phyloP scores from a whole-genome alignment of 37 sponge, comb jelly and placozoan genomes.

The Haliclona indistincta region DNA sequence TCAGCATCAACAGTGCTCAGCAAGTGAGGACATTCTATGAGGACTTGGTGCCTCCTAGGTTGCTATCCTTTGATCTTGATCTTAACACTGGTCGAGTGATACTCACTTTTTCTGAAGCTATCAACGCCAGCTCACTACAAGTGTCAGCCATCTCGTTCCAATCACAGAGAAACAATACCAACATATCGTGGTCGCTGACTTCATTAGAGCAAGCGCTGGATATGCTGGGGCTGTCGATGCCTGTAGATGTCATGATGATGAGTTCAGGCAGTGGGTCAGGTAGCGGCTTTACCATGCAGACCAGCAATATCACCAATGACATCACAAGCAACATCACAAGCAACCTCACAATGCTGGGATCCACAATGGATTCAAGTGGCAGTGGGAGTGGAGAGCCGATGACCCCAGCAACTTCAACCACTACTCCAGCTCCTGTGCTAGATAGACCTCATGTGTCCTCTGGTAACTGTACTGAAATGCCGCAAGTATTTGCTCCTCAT shows the following conservation, averaged over 20 bases:
- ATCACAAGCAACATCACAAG: not conserved
- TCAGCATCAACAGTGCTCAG: constrained; percentile 36
- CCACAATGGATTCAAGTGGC: not conserved
- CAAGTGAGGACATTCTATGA: constrained; percentile 35
- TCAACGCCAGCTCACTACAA: constrained; percentile 73
- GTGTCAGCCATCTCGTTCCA: constrained; percentile 53
- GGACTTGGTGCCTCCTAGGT: constrained; percentile 55
- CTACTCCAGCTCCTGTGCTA: not conserved
- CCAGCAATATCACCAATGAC: not conserved
- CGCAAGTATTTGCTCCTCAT: constrained; percentile 25
- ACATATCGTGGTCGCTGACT: constrained; percentile 39
- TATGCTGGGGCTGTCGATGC: not conserved
- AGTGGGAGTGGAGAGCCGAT: constrained; percentile 3
- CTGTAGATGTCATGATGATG: not conserved
- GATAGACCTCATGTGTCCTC: not conserved
- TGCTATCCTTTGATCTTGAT: constrained; percentile 68
- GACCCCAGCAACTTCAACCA: no score
- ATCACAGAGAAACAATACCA: constrained; percentile 4
- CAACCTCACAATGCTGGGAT: not conserved
- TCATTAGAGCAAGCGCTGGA: not conserved
- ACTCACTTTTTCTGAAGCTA: constrained; percentile 73
- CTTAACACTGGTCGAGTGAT: constrained; percentile 51
- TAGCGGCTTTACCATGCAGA: no score
- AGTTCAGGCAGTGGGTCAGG: not conserved
- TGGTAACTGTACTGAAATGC: not conserved